Percentiles rank a stretch among this genome's conserved stretches.
phyloP scores from a whole-genome alignment of 2,113 vertebrate species.

The Megaptera novaeangliae region DNA sequence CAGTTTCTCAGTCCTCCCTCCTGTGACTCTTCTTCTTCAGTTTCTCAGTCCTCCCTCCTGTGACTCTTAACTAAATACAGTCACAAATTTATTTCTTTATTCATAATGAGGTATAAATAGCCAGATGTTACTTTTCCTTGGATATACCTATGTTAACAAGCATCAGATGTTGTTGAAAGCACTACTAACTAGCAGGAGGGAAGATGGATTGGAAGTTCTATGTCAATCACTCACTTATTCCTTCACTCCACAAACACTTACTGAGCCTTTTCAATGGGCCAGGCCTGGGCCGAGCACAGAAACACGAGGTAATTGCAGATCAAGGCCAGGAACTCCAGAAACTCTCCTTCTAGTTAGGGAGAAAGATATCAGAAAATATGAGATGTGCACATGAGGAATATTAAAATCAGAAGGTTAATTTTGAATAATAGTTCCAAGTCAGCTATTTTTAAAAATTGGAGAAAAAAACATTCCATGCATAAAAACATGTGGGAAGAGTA shows the following conservation, averaged over 20 bases:
- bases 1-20: not conserved
- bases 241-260: not conserved
- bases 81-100: not conserved
- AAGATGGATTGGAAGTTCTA: not conserved
- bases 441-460: not conserved
- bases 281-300: fast-evolving
- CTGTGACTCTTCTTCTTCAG: not conserved
- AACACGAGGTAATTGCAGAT: not conserved
- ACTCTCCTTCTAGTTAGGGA: not conserved
- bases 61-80: not conserved
- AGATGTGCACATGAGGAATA: not conserved
- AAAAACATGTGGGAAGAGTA: not conserved
- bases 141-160: not conserved
- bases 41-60: not conserved
- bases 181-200: fast-evolving
- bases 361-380: not conserved
- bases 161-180: not conserved
- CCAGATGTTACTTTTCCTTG: not conserved
- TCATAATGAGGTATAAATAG: not conserved
- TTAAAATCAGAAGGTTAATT: not conserved
- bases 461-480: not conserved
- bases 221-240: not conserved
- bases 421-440: not conserved
- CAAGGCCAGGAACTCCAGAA: not conserved
- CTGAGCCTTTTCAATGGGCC: not conserved